phyloP scores from a whole-genome alignment of 2,888 invertebrate genomes.

The Gonocerus acuteangulatus region DNA sequence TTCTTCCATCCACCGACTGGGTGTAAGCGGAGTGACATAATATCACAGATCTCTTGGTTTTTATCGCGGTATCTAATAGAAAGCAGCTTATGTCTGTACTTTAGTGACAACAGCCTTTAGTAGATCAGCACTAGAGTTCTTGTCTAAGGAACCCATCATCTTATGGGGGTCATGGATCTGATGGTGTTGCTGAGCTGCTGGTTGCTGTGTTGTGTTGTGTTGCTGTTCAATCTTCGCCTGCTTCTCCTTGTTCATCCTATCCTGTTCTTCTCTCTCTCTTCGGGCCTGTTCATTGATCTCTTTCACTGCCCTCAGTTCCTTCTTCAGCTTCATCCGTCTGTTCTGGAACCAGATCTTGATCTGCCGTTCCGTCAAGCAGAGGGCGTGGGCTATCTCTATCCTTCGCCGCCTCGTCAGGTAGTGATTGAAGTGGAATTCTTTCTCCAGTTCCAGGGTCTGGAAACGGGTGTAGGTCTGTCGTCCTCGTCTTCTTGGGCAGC shows the following conservation, averaged over 20 bases:
- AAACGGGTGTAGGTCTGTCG: conserved; percentile 96
- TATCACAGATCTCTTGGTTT: conserved; percentile 15
- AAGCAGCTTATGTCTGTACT: conserved; percentile 38
- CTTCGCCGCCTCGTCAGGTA: conserved; percentile 91
- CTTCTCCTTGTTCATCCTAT: conserved; percentile 76
- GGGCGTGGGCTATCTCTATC: conserved; percentile 94
- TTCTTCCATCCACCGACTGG: conserved; percentile 15
- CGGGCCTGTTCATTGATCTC: conserved; percentile 92
- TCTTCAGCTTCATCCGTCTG: conserved; percentile 41
- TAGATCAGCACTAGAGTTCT: conserved; percentile 59
- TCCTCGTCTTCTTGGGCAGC: conserved; percentile 86
- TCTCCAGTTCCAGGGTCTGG: conserved; percentile 95
- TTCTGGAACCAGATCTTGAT: conserved; percentile 98
- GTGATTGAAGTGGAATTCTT: conserved; percentile 97
- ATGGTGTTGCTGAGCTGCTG: conserved; percentile 38
- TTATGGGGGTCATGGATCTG: conserved; percentile 41
- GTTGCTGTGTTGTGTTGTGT: conserved; percentile 37
- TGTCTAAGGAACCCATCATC: conserved; percentile 54
- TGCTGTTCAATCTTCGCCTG: conserved; percentile 62
- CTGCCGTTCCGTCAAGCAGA: conserved; percentile 91
- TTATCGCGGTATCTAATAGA: background rate
- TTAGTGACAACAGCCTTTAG: conserved; percentile 55
- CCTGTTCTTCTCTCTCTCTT: conserved; percentile 82
- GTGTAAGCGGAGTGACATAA: conserved; percentile 11
- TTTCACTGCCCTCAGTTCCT: conserved; percentile 51